phyloP scores from a whole-genome alignment of 1,140 invertebrate species.

The Brachionus rotundiformis region DNA sequence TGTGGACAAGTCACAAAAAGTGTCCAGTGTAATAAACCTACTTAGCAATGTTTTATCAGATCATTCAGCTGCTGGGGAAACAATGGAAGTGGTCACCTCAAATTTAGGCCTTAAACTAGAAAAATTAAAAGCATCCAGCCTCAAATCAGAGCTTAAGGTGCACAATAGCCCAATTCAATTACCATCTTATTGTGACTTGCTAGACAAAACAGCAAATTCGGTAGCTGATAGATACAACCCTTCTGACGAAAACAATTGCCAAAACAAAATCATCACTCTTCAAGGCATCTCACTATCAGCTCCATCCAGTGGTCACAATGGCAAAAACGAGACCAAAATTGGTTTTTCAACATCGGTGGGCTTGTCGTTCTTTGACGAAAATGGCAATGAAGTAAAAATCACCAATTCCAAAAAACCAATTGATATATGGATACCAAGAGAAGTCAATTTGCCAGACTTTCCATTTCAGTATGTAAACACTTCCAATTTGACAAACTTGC shows the following conservation, averaged over 20 bases:
- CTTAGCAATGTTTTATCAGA: neutral
- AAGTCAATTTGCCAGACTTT: neutral
- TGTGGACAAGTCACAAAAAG: constrained; percentile 28
- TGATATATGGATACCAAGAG: constrained; percentile 30
- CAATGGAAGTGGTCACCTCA: neutral
- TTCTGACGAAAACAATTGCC: neutral
- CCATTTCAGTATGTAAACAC: constrained; percentile 14
- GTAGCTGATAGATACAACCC: neutral
- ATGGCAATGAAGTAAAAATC: neutral
- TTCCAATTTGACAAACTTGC: neutral
- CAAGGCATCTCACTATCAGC: neutral
- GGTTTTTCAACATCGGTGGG: neutral
- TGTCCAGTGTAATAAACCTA: neutral
- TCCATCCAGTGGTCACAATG: constrained; percentile 24
- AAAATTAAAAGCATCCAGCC: neutral
- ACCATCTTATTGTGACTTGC: neutral
- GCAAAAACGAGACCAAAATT: constrained; percentile 34
- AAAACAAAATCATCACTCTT: constrained; percentile 21
- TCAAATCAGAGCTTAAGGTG: neutral
- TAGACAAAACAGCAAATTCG: neutral
- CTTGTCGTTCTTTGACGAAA: constrained; percentile 13
- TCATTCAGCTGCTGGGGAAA: neutral
- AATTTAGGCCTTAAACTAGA: neutral
- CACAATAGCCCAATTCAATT: neutral
- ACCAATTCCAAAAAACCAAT: constrained; percentile 14